Evolutionary conservation across 92 coral and sea anemone genomes (phyloP).

Genomic region (Siderastrea radians): DNA sequence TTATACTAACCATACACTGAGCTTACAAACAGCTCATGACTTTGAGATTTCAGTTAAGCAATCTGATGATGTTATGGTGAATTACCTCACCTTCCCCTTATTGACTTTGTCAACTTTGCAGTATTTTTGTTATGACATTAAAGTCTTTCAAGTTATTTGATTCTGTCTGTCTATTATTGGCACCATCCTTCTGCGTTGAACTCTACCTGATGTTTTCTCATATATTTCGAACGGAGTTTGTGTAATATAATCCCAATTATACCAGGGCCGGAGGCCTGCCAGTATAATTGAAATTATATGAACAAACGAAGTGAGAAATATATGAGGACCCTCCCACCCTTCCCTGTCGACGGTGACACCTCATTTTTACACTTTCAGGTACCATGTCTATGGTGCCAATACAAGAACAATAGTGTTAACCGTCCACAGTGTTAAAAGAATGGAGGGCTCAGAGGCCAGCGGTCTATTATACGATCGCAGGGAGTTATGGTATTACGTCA

Average conservation of each 20-base stretch:
- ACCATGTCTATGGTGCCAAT: conserved; percentile 12
- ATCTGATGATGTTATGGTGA: background rate
- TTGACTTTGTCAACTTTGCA: background rate
- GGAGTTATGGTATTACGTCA: no score
- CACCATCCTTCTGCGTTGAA: background rate
- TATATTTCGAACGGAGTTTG: no score
- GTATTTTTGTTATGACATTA: no score
- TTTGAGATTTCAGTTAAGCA: no score
- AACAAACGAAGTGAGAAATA: background rate
- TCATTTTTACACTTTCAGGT: background rate
- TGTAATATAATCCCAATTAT: no score
- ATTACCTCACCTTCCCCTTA: background rate
- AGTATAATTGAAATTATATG: no score
- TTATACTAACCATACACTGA: no score
- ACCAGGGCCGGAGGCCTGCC: no score
- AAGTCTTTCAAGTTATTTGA: background rate
- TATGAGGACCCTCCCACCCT: no score
- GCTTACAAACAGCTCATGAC: no score
- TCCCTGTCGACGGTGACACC: conserved; percentile 13
- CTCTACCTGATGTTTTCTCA: background rate
- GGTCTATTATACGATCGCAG: no score
- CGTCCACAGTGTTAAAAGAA: background rate
- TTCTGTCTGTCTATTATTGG: background rate
- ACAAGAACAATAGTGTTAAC: conserved; percentile 13
- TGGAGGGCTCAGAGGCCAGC: background rate